Conservation (phyloP, 2,113 vertebrate species). For the Chelonoidis abingdonii region DNA sequence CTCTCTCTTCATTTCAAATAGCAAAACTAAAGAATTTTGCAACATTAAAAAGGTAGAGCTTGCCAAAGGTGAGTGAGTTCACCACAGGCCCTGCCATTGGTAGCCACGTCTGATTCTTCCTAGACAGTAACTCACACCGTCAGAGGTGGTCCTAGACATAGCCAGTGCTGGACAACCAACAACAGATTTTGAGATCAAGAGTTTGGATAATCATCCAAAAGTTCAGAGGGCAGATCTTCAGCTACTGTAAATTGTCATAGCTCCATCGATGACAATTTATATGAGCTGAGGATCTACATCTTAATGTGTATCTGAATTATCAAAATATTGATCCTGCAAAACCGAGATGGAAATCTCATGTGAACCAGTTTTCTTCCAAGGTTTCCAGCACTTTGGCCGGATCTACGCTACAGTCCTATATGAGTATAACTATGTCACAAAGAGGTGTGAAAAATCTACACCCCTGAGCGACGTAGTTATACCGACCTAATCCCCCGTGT, state of each 20-base stretch:
- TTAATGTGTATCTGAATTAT: background rate
- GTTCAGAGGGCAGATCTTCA: background rate
- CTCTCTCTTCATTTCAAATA: background rate
- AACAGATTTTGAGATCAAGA: background rate
- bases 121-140: background rate
- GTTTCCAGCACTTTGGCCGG: background rate
- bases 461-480: too few relatives aligned
- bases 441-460: background rate
- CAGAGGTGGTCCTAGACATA: background rate
- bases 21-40: background rate
- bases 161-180: background rate
- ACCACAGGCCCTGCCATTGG: background rate
- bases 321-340: background rate
- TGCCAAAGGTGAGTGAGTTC: background rate
- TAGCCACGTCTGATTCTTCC: background rate
- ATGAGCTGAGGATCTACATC: background rate
- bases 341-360: background rate
- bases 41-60: background rate
- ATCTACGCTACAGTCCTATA: background rate
- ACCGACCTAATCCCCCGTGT: background rate
- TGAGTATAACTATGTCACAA: background rate
- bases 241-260: background rate
- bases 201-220: background rate
- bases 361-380: background rate
- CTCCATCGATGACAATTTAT: background rate